Evolutionary conservation across 2,797 vertebrate genomes (phyloP).

Genomic region (Podarcis lilfordi): DNA sequence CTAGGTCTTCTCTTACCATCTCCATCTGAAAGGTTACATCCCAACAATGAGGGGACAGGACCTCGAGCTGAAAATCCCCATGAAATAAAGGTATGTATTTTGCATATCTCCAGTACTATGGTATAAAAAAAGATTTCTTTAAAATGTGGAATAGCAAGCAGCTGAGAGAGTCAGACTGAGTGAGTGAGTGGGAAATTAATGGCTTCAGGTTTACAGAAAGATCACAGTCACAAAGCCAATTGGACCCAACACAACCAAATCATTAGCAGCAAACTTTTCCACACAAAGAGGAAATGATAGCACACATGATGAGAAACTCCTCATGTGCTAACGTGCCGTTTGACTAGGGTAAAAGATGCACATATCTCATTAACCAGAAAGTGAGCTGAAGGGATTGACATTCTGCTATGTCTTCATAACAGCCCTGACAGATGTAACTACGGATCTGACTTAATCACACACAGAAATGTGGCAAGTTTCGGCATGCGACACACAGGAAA

Average conservation of each 20-base stretch:
- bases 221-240: neutral
- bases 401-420: neutral
- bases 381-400: neutral
- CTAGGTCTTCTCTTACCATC: neutral
- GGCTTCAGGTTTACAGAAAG: neutral
- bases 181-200: neutral
- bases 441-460: neutral
- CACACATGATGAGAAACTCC: neutral
- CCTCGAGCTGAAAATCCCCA: neutral
- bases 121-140: neutral
- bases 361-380: neutral
- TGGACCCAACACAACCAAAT: neutral
- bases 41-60: neutral
- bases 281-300: neutral
- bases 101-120: neutral
- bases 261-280: neutral
- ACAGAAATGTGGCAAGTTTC: neutral
- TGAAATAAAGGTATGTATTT: neutral
- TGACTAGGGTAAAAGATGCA: neutral
- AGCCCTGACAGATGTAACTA: neutral
- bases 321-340: neutral
- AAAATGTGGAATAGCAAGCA: neutral
- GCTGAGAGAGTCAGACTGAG: neutral
- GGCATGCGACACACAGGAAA: neutral
- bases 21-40: neutral